Conservation (phyloP, 2,113 vertebrate genomes). For the Anguilla japonica region DNA sequence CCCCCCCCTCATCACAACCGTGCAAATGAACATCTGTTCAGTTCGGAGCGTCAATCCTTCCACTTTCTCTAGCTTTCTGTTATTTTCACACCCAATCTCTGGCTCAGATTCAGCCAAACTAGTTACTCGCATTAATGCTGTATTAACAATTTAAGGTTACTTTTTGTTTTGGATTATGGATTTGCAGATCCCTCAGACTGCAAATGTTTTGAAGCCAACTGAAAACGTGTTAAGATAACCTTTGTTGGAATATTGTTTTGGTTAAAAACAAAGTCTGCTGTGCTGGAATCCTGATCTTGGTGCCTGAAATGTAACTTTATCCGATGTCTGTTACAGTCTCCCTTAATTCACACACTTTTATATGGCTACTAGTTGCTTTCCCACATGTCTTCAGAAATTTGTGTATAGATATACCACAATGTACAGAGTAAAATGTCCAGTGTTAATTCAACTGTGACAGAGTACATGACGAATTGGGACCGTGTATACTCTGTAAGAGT, state of each 20-base stretch:
- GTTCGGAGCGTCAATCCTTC: constrained; percentile 2
- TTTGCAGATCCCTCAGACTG: not conserved
- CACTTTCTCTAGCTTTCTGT: not conserved
- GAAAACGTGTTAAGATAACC: not conserved
- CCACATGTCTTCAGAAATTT: too few relatives aligned
- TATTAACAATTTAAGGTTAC: not conserved
- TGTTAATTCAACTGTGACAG: too few relatives aligned
- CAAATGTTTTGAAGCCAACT: not conserved
- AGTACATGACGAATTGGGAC: too few relatives aligned
- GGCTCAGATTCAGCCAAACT: not conserved
- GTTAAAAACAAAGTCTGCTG: not conserved
- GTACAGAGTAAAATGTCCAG: too few relatives aligned
- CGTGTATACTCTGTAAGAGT: too few relatives aligned
- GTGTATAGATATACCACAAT: too few relatives aligned
- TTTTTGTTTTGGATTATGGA: not conserved
- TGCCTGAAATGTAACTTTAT: not conserved
- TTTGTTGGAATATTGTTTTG: not conserved
- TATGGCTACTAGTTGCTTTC: not conserved
- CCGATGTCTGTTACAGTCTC: not conserved
- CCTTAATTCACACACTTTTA: not conserved
- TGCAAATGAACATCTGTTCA: constrained; percentile 53
- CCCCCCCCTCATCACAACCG: constrained; percentile 39
- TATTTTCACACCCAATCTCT: not conserved
- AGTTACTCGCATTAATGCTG: not conserved
- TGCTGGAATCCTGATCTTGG: not conserved